phyloP scores from a whole-genome alignment of 1,140 invertebrate genomes.

The Lycorma delicatula region DNA sequence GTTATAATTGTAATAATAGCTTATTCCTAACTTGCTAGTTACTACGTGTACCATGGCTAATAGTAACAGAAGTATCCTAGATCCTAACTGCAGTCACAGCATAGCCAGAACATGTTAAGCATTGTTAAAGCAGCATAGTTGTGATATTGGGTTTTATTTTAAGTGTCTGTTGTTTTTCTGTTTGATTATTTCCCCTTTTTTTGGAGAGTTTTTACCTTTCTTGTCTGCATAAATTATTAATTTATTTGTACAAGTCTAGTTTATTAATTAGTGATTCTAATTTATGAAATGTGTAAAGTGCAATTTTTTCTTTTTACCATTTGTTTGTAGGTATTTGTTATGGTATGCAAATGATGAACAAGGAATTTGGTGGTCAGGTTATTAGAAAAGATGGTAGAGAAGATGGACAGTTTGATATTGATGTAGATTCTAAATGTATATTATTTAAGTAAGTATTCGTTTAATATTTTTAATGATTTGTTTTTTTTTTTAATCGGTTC shows the following conservation, averaged over 20 bases:
- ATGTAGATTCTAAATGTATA: conserved; percentile 79
- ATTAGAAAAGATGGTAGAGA: conserved; percentile 77
- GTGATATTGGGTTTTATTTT: conserved; percentile 8
- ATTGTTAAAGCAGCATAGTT: too few relatives aligned
- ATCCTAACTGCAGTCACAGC: too few relatives aligned
- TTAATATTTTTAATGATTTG: too few relatives aligned
- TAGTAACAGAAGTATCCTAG: too few relatives aligned
- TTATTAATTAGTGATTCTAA: not conserved
- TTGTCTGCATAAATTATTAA: too few relatives aligned
- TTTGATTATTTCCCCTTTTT: not conserved
- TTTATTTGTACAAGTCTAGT: too few relatives aligned
- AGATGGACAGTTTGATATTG: conserved; percentile 89
- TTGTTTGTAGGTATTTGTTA: conserved; percentile 80
- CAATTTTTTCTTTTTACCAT: too few relatives aligned
- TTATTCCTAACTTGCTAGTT: too few relatives aligned
- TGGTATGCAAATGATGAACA: conserved; percentile 99
- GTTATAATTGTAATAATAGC: too few relatives aligned
- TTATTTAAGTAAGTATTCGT: conserved; percentile 86
- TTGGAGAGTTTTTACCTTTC: not conserved
- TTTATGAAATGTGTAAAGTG: not conserved
- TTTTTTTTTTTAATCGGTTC: too few relatives aligned
- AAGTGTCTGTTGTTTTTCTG: not conserved
- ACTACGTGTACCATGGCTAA: too few relatives aligned
- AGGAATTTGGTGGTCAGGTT: conserved; percentile 94
- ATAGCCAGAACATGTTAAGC: too few relatives aligned